Evolutionary conservation across 2,888 invertebrate species (phyloP).

Genomic region (Hipparchia sbordonii): DNA sequence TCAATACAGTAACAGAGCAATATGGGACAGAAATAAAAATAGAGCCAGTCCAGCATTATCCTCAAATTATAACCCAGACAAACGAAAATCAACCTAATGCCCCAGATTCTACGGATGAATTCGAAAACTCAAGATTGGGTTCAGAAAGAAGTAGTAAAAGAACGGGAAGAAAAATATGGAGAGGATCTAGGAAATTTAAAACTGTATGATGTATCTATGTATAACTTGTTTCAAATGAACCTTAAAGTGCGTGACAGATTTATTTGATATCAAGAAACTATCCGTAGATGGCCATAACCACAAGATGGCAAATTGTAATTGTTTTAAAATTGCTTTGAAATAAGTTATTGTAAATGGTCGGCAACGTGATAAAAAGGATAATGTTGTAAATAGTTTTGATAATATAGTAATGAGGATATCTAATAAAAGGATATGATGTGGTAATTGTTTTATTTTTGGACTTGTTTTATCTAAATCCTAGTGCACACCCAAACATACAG

Average conservation of each 20-base stretch:
- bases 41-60: background rate
- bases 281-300: too few relatives aligned
- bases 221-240: too few relatives aligned
- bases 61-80: slow-evolving; percentile 9
- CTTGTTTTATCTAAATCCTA: background rate
- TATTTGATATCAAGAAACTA: too few relatives aligned
- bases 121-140: slow-evolving; percentile 52
- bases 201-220: slow-evolving; percentile 39
- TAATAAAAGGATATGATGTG: slow-evolving; percentile 19
- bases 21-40: background rate
- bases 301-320: background rate
- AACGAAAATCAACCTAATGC: slow-evolving; percentile 27
- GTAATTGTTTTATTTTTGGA: slow-evolving; percentile 5
- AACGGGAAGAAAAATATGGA: slow-evolving; percentile 50
- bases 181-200: slow-evolving; percentile 62
- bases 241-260: too few relatives aligned
- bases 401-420: slow-evolving; percentile 10
- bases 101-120: slow-evolving; percentile 29
- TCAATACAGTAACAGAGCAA: background rate
- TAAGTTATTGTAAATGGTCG: slow-evolving; percentile 8
- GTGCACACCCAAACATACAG: background rate
- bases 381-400: slow-evolving; percentile 38
- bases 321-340: background rate
- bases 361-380: background rate
- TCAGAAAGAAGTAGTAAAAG: slow-evolving; percentile 62